Evolutionary conservation across 2,113 vertebrate genomes (phyloP).

Genomic region (Tupaia tana): DNA sequence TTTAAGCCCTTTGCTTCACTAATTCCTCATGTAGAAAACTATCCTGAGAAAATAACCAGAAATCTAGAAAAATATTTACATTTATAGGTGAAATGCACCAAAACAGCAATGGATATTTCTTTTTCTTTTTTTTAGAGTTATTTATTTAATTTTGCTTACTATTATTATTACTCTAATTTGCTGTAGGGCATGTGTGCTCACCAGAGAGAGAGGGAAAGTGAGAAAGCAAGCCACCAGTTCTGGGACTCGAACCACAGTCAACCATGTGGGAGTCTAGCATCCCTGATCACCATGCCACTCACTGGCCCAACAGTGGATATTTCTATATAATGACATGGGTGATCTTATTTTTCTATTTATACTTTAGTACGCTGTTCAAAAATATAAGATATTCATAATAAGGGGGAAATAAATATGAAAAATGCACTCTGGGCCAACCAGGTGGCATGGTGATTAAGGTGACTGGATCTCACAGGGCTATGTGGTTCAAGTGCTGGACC

Average conservation of each 20-base stretch:
- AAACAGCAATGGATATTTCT: neutral
- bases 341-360: neutral
- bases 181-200: too few species aligned
- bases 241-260: too few species aligned
- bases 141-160: too few species aligned
- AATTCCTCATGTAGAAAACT: neutral
- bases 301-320: neutral
- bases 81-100: neutral
- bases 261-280: too few species aligned
- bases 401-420: neutral
- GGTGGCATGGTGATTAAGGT: too few species aligned
- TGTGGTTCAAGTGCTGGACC: too few species aligned
- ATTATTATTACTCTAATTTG: too few species aligned
- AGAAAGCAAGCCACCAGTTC: too few species aligned
- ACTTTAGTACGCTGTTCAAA: neutral
- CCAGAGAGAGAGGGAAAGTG: too few species aligned
- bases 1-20: neutral
- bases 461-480: too few species aligned
- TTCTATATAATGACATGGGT: neutral
- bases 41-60: neutral
- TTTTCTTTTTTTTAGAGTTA: too few species aligned
- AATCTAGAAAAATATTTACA: neutral
- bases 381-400: constrained; percentile 7
- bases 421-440: neutral
- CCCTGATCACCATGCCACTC: too few species aligned